A percentile compares a stretch with the other conserved stretches of the same genome.
phyloP scores from a whole-genome alignment of 2,797 vertebrate genomes.

The Petrocephalus schoutedeni region DNA sequence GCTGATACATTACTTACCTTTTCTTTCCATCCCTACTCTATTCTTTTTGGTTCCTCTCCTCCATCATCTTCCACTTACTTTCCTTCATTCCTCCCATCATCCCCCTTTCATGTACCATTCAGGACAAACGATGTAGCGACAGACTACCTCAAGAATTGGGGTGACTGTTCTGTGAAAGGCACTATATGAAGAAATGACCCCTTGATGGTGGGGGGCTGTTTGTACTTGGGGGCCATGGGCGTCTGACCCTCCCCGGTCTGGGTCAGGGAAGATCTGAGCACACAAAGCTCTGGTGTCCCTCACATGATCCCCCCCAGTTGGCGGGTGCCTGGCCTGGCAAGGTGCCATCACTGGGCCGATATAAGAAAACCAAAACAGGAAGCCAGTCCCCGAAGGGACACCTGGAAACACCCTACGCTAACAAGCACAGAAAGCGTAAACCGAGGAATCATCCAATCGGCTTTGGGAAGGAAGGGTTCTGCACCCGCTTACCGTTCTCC shows the following conservation, averaged over 20 bases:
- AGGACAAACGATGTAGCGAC: background rate
- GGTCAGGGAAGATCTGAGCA: background rate
- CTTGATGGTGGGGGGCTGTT: background rate
- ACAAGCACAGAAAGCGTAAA: background rate
- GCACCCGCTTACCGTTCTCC: slow-evolving; percentile 71
- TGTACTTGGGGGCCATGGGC: background rate
- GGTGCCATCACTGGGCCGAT: slow-evolving; percentile 40
- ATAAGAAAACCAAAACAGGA: slow-evolving; percentile 41
- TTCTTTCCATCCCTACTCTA: background rate
- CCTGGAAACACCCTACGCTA: background rate
- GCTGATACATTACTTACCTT: background rate
- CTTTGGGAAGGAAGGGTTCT: no score
- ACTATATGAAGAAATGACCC: background rate
- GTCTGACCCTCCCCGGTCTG: background rate
- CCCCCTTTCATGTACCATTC: background rate
- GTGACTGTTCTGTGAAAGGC: background rate
- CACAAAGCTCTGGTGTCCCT: background rate
- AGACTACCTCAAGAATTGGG: background rate
- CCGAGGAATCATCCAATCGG: background rate
- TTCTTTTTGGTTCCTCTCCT: background rate
- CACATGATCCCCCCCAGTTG: background rate
- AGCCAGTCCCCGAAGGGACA: slow-evolving; percentile 39
- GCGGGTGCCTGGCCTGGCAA: slow-evolving; percentile 44
- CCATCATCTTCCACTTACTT: background rate
- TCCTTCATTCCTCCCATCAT: background rate